Base-by-base conservation (phyloP, 1,140 invertebrate species). In the Sminthurinus signatus region DNA sequence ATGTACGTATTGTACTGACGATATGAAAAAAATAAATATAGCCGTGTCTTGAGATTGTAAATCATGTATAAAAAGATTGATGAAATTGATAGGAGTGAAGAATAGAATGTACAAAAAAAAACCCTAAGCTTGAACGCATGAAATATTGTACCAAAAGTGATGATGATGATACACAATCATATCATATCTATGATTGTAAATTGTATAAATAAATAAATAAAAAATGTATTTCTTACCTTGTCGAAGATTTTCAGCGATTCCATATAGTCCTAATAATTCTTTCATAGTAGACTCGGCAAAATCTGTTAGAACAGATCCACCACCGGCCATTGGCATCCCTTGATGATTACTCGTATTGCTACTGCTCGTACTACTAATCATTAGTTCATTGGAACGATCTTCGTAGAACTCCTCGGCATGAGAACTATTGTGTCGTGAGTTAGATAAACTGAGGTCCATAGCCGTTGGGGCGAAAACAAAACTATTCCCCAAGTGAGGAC, bases 261-360 rank as follows among this genome's bases (percentile, higher is more conserved):
- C 85, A 73, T 88, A 87, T 67, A 88, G 84, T 17, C 84, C 83
- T 19, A 88, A 75, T 32, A 88, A 75, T 75, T 87, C 86, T 65
- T 86, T 84, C 85, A 87, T 86, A 2, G 85, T 87, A 58, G 82
- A 85, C 76, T 87, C 84, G 4, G 86, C 85, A 74, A 86, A 87
- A 72, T 87, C 85, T 66, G 83, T 80, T 74, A 87, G 80, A 28
- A 76, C 76, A 46, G 77, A 8, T 10, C 5, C 8, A 10, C 23
- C 60, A 57, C 28, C 55, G 19, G 55, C 32, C 27, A 57, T 36
- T 4, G 55, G 31, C 55, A 42, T 39, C 3, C 23, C 23, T 12
- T 52, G 50, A 52, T 61, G 48, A 50, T 61, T 50, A 27, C 32
- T 39, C 29, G 48, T 25, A 27, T 43, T 68, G 28, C 56, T 67